Evolutionary conservation across 2,797 vertebrate species (phyloP), one percentile per base, ranked within the genome.

Genomic region (Lagodon rhomboides): DNA sequence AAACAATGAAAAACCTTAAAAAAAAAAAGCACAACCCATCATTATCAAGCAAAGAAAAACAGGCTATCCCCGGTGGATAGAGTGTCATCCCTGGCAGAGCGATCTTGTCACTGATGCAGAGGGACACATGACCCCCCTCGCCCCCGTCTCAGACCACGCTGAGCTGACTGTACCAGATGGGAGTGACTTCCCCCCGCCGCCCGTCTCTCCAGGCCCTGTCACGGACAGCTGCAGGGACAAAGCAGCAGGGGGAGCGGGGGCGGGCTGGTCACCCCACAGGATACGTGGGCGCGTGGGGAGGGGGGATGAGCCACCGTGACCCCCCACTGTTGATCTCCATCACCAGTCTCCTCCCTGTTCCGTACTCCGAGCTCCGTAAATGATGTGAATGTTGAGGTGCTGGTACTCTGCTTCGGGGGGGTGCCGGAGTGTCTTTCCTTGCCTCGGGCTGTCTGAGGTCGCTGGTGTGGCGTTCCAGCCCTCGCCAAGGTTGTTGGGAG

Each of bases 121-220:
- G 69, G 90, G 92, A 94, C 93, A 91, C 83, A 88, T 85, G 77
- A 85, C 88, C 86, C 89, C 75, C 82, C 62, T 44, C 75, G 64
- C 86, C 71, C 89, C 62, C 80, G 68, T 81, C 86, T 89, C 84
- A 83, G 87, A 88, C 91, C 84, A 77, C 17, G 58, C 81, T 95
- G 95, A 95, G 93, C 89, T 22, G 79, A 83, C 86, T 94, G 93
- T 84, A 94, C 92, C 94, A 95, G 94, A 95, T 95, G 93, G 89
- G 91, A 94, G 83, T 94, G 95, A 95, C 95, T 93, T 80, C 80
- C 80, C 88, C 63, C 80, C 80, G 87, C 84, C 83, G 10, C 74
- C 84, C 83, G 62, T 79, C 87, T 86, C 90, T 83, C 58, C 85
- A 73, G 92, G 92, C 85, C 85, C 85, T 86, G 90, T 94, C 93